A percentile compares a stretch with the other conserved stretches of the same genome.
These are phyloP conservation scores for Holcopasites calliopsidis DNA, from an alignment of 1,140 invertebrate genomes.

Conservation along the genomic window DNA sequence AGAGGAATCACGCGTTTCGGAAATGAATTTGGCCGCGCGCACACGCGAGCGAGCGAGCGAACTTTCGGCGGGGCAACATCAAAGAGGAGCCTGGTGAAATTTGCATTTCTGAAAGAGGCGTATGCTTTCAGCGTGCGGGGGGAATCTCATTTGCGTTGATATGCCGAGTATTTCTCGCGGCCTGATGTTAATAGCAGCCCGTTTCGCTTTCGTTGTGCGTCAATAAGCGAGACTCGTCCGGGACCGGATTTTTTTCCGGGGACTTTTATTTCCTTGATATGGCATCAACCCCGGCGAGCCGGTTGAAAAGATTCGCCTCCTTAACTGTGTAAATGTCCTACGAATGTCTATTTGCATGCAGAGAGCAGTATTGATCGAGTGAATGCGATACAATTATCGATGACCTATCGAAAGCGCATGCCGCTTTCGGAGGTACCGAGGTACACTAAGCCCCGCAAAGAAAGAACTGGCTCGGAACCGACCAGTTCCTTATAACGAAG, in stretches of 20 bases:
- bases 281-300: background rate
- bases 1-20: background rate
- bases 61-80: background rate
- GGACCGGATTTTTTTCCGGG: no score
- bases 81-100: background rate
- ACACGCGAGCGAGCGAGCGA: background rate
- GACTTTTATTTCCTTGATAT: background rate
- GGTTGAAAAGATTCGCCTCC: background rate
- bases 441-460: no score
- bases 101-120: background rate
- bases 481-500: no score
- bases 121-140: background rate
- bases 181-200: background rate
- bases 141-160: conserved; percentile 14
- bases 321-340: background rate
- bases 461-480: no score
- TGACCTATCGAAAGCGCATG: no score
- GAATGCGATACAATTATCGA: conserved; percentile 20
- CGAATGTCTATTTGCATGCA: background rate
- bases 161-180: background rate
- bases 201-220: conserved; percentile 6
- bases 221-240: background rate
- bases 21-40: background rate
- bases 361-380: conserved; percentile 5
- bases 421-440: background rate